phyloP scores from a whole-genome alignment of 2,888 invertebrate species.

The Saturnia japonica region DNA sequence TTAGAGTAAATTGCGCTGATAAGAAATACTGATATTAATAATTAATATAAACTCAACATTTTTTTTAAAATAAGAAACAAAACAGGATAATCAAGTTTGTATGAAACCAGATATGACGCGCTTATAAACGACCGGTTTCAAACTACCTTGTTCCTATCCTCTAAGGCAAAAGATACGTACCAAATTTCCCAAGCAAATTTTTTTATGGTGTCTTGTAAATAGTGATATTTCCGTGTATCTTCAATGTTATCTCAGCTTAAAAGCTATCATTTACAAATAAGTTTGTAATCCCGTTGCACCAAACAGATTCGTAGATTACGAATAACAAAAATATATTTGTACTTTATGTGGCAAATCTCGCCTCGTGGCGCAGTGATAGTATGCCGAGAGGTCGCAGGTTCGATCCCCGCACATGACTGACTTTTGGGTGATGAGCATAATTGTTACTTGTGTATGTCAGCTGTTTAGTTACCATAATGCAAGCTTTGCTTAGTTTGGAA shows the following conservation, averaged over 20 bases:
- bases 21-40: background rate
- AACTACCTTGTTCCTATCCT: background rate
- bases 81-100: constrained; percentile 6
- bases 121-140: background rate
- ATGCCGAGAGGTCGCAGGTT: too few relatives aligned
- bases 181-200: background rate
- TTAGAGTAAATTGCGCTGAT: too few relatives aligned
- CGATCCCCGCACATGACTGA: too few relatives aligned
- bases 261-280: background rate
- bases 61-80: background rate
- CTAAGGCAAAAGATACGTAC: background rate
- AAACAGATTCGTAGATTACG: too few relatives aligned
- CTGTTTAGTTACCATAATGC: too few relatives aligned
- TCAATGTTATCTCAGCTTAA: background rate
- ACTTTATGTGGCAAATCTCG: too few relatives aligned
- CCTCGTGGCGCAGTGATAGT: too few relatives aligned
- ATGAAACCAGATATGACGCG: background rate
- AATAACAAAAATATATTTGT: too few relatives aligned
- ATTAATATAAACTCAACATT: background rate
- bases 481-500: too few relatives aligned
- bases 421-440: too few relatives aligned
- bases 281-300: too few relatives aligned
- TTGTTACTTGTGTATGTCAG: too few relatives aligned
- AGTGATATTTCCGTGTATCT: background rate
- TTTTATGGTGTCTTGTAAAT: background rate